A percentile compares a stretch with the other conserved stretches of the same genome.
Evolutionary conservation across 2,113 vertebrate genomes (phyloP).

Genomic region (Urocynchramus pylzowi): DNA sequence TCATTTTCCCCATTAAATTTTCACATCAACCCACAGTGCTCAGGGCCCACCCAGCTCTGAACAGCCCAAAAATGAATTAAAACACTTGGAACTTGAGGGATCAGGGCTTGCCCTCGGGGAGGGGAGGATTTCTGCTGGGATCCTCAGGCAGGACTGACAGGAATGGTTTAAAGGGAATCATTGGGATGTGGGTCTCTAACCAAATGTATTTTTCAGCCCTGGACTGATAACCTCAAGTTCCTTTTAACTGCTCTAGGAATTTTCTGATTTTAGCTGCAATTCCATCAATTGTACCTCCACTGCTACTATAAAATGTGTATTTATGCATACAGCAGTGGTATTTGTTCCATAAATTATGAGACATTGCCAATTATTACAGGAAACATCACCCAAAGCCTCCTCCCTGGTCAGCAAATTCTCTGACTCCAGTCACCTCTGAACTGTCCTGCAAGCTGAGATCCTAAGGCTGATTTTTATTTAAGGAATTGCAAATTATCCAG

Average conservation of each 20-base stretch:
- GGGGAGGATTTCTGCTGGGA: background rate
- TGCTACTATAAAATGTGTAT: accelerated
- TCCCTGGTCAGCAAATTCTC: background rate
- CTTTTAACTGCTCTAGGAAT: accelerated
- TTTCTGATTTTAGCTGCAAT: accelerated
- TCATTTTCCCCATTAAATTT: accelerated
- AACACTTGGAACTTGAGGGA: accelerated
- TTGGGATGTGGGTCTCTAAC: accelerated
- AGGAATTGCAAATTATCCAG: no score
- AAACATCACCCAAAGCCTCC: accelerated
- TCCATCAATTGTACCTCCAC: accelerated
- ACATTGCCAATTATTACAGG: accelerated
- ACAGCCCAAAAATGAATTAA: accelerated
- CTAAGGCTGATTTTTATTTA: no score
- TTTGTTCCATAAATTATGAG: accelerated
- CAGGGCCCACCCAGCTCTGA: no score
- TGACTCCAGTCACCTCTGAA: accelerated
- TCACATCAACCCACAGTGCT: accelerated
- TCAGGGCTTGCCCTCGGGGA: accelerated
- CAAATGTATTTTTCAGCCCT: accelerated
- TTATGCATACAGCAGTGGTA: accelerated
- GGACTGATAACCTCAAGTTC: accelerated
- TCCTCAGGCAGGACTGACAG: accelerated
- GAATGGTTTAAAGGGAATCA: no score
- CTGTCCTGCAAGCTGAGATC: accelerated